These are phyloP conservation scores for Tipula confusa DNA, from an alignment of 2,888 invertebrate genomes.

Conservation along the genomic window DNA sequence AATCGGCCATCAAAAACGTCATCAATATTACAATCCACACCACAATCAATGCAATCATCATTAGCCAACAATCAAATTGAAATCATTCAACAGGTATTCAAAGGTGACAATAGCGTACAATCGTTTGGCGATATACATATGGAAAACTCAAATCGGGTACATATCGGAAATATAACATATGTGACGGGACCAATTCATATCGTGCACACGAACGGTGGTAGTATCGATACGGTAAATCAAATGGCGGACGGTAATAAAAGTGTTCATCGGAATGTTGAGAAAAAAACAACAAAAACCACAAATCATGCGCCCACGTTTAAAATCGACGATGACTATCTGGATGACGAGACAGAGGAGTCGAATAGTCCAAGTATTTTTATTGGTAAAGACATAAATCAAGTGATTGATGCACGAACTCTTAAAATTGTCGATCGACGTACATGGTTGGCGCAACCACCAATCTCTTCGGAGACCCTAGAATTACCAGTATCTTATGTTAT, in stretches of 20 bases:
- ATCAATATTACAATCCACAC: background rate
- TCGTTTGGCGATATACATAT: conserved; percentile 47
- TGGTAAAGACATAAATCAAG: conserved; percentile 40
- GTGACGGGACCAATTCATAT: conserved; percentile 51
- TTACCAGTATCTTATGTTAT: conserved; percentile 51
- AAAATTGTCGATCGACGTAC: conserved; percentile 45
- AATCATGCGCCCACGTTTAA: background rate
- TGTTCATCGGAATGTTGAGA: background rate
- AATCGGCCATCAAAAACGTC: background rate
- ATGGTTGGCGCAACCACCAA: conserved; percentile 53
- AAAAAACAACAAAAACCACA: background rate
- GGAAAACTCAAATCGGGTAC: conserved; percentile 50
- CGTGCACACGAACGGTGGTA: conserved; percentile 36
- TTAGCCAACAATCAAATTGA: conserved; percentile 38
- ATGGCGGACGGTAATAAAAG: conserved; percentile 33
- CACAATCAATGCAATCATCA: background rate
- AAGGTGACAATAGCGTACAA: conserved; percentile 43
- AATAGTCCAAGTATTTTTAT: conserved; percentile 41
- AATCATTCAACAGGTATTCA: conserved; percentile 42
- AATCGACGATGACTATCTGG: background rate
- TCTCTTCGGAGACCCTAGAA: conserved; percentile 43
- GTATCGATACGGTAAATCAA: conserved; percentile 32
- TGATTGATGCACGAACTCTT: conserved; percentile 41
- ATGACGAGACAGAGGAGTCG: background rate
- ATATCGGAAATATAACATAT: conserved; percentile 52